These are phyloP conservation scores for Paratilapia polleni DNA, from an alignment of 2,113 vertebrate genomes.

Conservation along the genomic window DNA sequence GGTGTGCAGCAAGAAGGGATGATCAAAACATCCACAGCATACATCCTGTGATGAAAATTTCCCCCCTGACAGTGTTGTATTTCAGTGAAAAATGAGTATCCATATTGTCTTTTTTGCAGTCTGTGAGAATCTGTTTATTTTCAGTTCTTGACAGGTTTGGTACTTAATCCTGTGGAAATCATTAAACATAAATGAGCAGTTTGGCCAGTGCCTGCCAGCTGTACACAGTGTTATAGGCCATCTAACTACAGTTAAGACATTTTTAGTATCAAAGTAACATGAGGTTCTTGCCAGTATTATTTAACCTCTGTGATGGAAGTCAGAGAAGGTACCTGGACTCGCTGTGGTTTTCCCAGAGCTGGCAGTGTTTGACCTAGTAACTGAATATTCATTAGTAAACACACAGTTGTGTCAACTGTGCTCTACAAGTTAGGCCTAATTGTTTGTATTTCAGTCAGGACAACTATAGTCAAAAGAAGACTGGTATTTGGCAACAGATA, in stretches of 20 bases:
- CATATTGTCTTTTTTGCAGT: background rate
- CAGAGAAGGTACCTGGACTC: background rate
- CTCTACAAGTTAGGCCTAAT: background rate
- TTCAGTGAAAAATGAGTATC: background rate
- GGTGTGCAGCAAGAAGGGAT: background rate
- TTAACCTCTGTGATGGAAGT: background rate
- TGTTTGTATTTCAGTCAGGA: conserved; percentile 4
- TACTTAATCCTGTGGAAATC: conserved; percentile 1
- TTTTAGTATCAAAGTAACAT: background rate
- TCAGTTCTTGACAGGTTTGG: background rate
- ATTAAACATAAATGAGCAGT: conserved; percentile 42
- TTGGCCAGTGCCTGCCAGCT: background rate
- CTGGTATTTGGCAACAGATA: background rate
- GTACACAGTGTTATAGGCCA: background rate
- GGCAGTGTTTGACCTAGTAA: background rate
- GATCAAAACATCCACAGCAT: background rate
- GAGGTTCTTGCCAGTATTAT: background rate
- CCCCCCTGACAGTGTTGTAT: background rate
- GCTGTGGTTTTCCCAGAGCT: background rate
- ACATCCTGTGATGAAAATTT: background rate
- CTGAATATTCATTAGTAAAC: background rate
- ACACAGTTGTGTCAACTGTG: background rate
- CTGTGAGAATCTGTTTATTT: conserved; percentile 3
- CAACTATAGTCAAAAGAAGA: background rate
- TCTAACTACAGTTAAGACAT: background rate